A percentile compares a stretch with the other conserved stretches of the same genome.
These are phyloP conservation scores for Paratrypauchen microcephalus DNA, from an alignment of 2,797 vertebrate species.

Conservation along the genomic window DNA sequence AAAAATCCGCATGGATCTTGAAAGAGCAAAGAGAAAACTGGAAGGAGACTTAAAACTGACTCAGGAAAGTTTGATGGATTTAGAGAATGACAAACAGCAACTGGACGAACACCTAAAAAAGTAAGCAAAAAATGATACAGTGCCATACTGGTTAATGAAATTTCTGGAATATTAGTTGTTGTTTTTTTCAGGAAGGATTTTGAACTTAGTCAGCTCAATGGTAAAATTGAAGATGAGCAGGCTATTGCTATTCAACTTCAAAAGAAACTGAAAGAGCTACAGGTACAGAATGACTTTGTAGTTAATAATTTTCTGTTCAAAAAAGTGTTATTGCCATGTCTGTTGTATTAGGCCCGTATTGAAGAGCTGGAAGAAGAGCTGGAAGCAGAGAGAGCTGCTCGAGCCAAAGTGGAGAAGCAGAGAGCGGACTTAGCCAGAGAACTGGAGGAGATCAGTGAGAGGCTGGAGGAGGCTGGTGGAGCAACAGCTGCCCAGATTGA, in stretches of 20 bases:
- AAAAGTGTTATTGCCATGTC: background rate
- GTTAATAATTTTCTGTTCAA: background rate
- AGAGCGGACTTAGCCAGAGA: constrained; percentile 85
- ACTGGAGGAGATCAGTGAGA: constrained; percentile 88
- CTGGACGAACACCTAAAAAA: constrained; percentile 83
- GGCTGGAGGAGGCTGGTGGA: constrained; percentile 84
- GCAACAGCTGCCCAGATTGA: constrained; percentile 73
- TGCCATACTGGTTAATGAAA: background rate
- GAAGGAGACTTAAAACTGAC: constrained; percentile 85
- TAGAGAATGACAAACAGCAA: constrained; percentile 85
- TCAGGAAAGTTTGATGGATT: constrained; percentile 88
- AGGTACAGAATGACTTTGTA: background rate
- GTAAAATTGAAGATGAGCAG: constrained; percentile 88
- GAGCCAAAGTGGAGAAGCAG: constrained; percentile 90
- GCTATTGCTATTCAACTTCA: constrained; percentile 23
- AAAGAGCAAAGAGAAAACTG: constrained; percentile 85
- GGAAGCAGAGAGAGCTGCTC: constrained; percentile 84
- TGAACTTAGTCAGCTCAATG: constrained; percentile 47
- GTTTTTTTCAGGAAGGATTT: background rate
- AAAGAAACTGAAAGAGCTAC: constrained; percentile 8
- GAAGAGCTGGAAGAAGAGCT: constrained; percentile 90
- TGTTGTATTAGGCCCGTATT: constrained; percentile 77
- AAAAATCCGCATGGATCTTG: constrained; percentile 88
- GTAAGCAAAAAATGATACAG: constrained; percentile 16
- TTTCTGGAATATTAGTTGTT: background rate